Percentiles rank a stretch among this genome's conserved stretches.
phyloP scores from a whole-genome alignment of 2,797 vertebrate genomes.

The Decapterus maruadsi region DNA sequence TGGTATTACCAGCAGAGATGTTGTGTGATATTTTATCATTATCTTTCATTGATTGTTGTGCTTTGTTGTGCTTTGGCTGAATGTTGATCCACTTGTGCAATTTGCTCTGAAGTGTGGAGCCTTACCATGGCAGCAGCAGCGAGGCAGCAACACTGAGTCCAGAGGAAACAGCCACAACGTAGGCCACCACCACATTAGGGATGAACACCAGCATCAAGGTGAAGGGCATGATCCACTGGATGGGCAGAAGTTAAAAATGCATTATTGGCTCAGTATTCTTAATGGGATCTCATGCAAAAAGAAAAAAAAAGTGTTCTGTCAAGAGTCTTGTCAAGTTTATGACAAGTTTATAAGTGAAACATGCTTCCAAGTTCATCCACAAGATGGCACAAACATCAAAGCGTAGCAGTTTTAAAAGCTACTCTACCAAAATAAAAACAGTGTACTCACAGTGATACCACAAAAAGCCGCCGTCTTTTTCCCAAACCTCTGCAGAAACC shows the following conservation, averaged over 20 bases:
- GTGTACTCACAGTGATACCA: constrained; percentile 91
- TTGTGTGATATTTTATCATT: too few relatives aligned
- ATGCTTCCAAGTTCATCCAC: constrained; percentile 40
- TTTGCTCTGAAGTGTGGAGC: not conserved
- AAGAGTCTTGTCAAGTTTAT: not conserved
- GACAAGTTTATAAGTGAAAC: not conserved
- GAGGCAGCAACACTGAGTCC: constrained; percentile 95
- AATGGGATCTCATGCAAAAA: not conserved
- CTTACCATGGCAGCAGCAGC: constrained; percentile 95
- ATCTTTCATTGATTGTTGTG: too few relatives aligned
- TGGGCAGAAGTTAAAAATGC: not conserved
- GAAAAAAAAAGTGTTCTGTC: too few relatives aligned
- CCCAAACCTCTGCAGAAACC: constrained; percentile 93
- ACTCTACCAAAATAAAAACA: constrained; percentile 35
- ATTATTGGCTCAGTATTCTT: not conserved
- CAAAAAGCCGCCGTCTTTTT: constrained; percentile 93
- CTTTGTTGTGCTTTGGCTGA: not conserved
- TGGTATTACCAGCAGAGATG: too few relatives aligned
- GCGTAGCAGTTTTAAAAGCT: not conserved
- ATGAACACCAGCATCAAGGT: constrained; percentile 92
- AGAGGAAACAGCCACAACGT: constrained; percentile 91
- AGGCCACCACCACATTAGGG: constrained; percentile 91
- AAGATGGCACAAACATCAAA: constrained; percentile 51
- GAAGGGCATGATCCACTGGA: constrained; percentile 96
- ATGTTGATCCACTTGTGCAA: too few relatives aligned